Percentiles rank a stretch among this genome's conserved stretches.
These are phyloP conservation scores for Alviniconcha marisindica DNA, from an alignment of 1,140 invertebrate genomes.

Conservation along the genomic window DNA sequence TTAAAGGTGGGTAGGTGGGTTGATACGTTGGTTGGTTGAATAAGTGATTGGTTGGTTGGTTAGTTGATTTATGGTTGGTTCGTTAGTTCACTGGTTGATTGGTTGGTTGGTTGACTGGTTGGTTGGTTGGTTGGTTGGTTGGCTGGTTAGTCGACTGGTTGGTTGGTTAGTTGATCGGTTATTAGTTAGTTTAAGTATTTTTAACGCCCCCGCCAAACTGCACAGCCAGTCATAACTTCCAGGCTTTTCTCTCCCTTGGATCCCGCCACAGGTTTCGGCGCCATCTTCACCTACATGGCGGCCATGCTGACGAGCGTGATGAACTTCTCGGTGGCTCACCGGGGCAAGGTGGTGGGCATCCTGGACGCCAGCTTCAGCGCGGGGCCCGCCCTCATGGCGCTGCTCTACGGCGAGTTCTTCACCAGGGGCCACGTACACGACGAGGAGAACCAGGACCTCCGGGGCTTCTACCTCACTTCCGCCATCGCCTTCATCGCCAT, in stretches of 20 bases:
- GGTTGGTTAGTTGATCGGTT: no score
- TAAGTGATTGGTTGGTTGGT: no score
- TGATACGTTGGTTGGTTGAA: no score
- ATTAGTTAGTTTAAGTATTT: no score
- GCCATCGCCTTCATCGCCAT: slow-evolving; percentile 58
- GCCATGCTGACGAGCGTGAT: slow-evolving; percentile 59
- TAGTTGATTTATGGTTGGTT: no score
- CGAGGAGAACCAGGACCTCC: slow-evolving; percentile 63
- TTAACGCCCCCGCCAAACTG: no score
- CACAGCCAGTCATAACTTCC: no score
- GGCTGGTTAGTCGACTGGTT: no score
- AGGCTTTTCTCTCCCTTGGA: neutral
- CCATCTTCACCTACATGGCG: slow-evolving; percentile 68
- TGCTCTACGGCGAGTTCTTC: slow-evolving; percentile 60
- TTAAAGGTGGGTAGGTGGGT: no score
- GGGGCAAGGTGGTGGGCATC: slow-evolving; percentile 63
- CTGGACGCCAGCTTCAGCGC: slow-evolving; percentile 66
- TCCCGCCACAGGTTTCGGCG: slow-evolving; percentile 59
- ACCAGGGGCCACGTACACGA: slow-evolving; percentile 57
- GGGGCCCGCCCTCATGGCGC: slow-evolving; percentile 60
- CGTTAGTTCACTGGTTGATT: no score
- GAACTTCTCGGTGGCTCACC: slow-evolving; percentile 61
- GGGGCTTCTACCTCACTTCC: slow-evolving; percentile 62
- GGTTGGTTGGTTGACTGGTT: no score
- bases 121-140: no score